These are phyloP conservation scores for Columba livia DNA, from an alignment of 2,113 vertebrate genomes.

Conservation along the genomic window DNA sequence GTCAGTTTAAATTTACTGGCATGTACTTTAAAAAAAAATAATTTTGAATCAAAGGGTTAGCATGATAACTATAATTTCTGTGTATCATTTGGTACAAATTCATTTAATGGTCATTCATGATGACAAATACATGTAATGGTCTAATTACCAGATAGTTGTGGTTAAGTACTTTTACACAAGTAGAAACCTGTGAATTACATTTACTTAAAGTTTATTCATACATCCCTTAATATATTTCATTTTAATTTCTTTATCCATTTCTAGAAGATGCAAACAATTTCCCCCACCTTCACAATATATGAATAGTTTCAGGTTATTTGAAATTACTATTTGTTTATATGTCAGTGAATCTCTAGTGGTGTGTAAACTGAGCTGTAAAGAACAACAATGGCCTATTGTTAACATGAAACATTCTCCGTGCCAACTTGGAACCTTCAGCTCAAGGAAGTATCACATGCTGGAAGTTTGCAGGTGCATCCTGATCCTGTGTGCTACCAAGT, in stretches of 20 bases:
- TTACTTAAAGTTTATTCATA: not conserved
- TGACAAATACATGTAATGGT: not conserved
- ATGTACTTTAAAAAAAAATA: not conserved
- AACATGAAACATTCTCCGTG: not conserved
- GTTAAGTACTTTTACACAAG: not conserved
- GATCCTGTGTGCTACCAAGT: not conserved
- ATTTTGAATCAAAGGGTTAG: not conserved
- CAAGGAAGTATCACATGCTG: not conserved
- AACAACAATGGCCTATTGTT: not conserved
- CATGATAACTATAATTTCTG: not conserved
- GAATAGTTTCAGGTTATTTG: not conserved
- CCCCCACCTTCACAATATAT: not conserved
- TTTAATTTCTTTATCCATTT: not conserved
- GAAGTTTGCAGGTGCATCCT: constrained; percentile 35
- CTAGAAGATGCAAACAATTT: not conserved
- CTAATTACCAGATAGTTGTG: not conserved
- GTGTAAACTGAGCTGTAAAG: not conserved
- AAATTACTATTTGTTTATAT: not conserved
- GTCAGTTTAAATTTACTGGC: not conserved
- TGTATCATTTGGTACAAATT: not conserved
- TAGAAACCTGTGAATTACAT: not conserved
- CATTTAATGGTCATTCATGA: not conserved
- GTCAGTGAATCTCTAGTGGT: not conserved
- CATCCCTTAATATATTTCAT: not conserved
- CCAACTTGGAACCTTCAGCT: constrained; percentile 8